phyloP scores from a whole-genome alignment of 2,797 vertebrate species.

The Hybognathus amarus region DNA sequence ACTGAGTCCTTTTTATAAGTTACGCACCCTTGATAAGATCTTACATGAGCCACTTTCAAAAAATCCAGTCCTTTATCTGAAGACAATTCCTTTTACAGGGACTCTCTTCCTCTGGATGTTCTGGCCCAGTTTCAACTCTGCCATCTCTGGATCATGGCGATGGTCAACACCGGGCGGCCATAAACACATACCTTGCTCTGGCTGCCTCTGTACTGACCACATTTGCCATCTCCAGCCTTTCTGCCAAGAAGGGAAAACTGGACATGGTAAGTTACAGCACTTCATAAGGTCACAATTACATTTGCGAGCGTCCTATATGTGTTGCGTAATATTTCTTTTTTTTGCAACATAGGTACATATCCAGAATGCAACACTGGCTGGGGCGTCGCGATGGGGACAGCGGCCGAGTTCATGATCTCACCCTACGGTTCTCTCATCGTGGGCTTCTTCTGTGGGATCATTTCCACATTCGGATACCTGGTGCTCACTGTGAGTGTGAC shows the following conservation, averaged over 20 bases:
- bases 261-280: slow-evolving; percentile 85
- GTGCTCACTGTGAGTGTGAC: slow-evolving; percentile 84
- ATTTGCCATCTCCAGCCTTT: slow-evolving; percentile 87
- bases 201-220: slow-evolving; percentile 87
- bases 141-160: slow-evolving; percentile 87
- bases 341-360: slow-evolving; percentile 86
- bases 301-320: neutral
- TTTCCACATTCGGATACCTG: slow-evolving; percentile 89
- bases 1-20: neutral
- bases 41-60: neutral
- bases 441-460: slow-evolving; percentile 85
- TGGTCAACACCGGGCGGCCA: slow-evolving; percentile 88
- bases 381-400: slow-evolving; percentile 93
- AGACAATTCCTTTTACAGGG: neutral
- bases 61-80: neutral
- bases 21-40: neutral
- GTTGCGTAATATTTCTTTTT: neutral
- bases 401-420: slow-evolving; percentile 92
- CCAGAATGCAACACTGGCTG: slow-evolving; percentile 93
- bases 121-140: slow-evolving; percentile 98
- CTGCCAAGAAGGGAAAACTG: slow-evolving; percentile 88
- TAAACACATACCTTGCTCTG: slow-evolving; percentile 92
- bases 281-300: neutral
- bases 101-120: slow-evolving; percentile 97
- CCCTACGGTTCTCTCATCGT: slow-evolving; percentile 91